Base-by-base conservation (phyloP, 1,140 invertebrate species). In the Harlomillsia oculata region DNA sequence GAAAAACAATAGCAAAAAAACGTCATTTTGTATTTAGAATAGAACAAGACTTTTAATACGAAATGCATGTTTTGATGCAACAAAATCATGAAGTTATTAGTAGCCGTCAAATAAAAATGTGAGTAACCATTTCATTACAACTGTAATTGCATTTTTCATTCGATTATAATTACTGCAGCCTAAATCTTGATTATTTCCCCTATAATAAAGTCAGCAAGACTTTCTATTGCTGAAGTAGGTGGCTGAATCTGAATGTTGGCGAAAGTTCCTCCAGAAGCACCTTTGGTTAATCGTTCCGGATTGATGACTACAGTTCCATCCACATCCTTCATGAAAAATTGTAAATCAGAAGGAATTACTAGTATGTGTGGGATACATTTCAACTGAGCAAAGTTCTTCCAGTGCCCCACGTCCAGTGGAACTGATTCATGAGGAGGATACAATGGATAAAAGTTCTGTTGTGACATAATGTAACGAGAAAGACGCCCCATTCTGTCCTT, bases 401-500 rank as follows among this genome's bases (percentile, higher is more conserved):
- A 84, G 37, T 85, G 71, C 46, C 77, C 74, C 14, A 78, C 78
- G 70, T 92, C 88, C 3, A 85, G 65, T 62, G 79, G 78, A 9
- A 84, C 68, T 43, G 81, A 78, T 57, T 78, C 72, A 23, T 74
- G 69, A n/a, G 84, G 77, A 53, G 87, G 87, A 70, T 83, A 83
- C 11, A 91, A 67, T 13, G 90, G 89, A 72, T 89, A 90, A 68
- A 85, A 89, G 64, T 78, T 81, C 59, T 80, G 78, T 72, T 94
- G 89, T 50, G 75, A 69, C 26, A 93, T 68, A 25, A 94, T 67
- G 69, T 93, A 86, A 36, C 78, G 76, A 21, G 82, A 80, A 21
- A 87, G 67, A 13, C 87, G 79, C 32, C 79, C 75, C 51, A 90
- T 70, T 59, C 85, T 79, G 67, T 88, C 85, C 16, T 56, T 71